These are phyloP conservation scores for Zeus faber DNA, from an alignment of 2,113 vertebrate species.

Conservation along the genomic window DNA sequence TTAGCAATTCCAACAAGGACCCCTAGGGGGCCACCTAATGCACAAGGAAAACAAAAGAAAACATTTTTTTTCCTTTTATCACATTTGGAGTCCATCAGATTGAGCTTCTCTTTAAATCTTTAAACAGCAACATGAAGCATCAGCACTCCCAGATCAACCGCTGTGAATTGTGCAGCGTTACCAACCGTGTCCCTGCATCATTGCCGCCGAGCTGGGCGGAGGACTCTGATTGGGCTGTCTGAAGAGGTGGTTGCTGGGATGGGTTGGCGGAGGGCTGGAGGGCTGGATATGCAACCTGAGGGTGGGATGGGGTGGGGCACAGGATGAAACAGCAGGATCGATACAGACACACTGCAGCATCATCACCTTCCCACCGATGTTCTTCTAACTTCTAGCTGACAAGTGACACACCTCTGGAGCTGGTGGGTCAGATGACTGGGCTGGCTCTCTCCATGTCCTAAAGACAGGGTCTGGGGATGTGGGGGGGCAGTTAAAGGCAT, in stretches of 20 bases:
- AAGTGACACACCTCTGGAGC: constrained; percentile 88
- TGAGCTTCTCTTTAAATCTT: too few relatives aligned
- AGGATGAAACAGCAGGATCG: constrained; percentile 41
- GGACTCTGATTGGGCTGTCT: constrained; percentile 91
- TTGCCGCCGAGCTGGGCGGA: constrained; percentile 81
- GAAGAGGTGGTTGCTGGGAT: constrained; percentile 97
- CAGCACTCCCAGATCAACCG: too few relatives aligned
- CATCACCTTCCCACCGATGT: constrained; percentile 25
- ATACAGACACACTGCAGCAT: constrained; percentile 46
- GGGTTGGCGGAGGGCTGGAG: constrained; percentile 93
- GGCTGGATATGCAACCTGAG: constrained; percentile 94
- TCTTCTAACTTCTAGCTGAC: neutral
- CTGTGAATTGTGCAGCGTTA: too few relatives aligned
- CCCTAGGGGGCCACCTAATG: too few relatives aligned
- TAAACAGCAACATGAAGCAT: too few relatives aligned
- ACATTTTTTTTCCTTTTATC: too few relatives aligned
- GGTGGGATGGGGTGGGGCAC: constrained; percentile 48
- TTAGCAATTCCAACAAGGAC: too few relatives aligned
- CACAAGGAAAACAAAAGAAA: too few relatives aligned
- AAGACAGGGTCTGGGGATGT: constrained; percentile 79
- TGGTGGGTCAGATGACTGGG: constrained; percentile 97
- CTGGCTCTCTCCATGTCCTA: constrained; percentile 92
- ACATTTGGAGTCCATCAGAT: too few relatives aligned
- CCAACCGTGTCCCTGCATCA: constrained; percentile 90
- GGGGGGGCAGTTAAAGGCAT: too few relatives aligned